These are phyloP conservation scores for Ceratina australensis DNA, from an alignment of 1,140 invertebrate genomes.

Conservation along the genomic window DNA sequence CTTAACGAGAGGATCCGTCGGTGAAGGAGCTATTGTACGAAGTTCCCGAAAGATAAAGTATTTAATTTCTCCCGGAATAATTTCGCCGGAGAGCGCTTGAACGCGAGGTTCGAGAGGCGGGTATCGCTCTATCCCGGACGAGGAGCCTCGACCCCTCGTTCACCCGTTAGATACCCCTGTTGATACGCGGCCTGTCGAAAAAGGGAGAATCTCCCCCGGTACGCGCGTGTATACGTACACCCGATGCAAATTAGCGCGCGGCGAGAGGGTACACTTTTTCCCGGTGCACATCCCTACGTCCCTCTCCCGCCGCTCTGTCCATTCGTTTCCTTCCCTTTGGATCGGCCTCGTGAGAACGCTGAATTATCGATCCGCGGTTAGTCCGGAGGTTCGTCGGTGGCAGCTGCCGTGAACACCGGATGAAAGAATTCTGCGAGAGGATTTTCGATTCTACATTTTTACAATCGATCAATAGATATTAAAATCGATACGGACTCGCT, in stretches of 20 bases:
- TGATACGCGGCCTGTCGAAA: conserved; percentile 47
- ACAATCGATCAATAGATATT: no score
- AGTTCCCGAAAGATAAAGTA: conserved; percentile 15
- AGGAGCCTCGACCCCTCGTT: conserved; percentile 25
- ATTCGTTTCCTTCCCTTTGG: conserved; percentile 38
- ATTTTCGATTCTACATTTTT: no score
- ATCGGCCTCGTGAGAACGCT: conserved; percentile 44
- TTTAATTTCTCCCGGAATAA: conserved; percentile 33
- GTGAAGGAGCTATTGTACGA: no score
- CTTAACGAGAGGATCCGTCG: no score
- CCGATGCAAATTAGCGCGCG: conserved; percentile 53
- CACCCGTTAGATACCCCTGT: conserved; percentile 38
- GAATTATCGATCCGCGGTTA: conserved; percentile 58
- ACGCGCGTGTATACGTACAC: conserved; percentile 14
- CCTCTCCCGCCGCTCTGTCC: conserved; percentile 9
- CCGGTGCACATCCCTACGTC: not conserved
- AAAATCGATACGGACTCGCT: no score
- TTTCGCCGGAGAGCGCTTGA: not conserved
- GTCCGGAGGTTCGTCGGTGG: conserved; percentile 37
- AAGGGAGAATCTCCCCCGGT: conserved; percentile 15
- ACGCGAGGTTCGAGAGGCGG: conserved; percentile 9
- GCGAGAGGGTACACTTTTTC: conserved; percentile 33
- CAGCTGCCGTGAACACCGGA: conserved; percentile 32
- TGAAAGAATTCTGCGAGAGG: conserved; percentile 29
- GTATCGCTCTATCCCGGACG: conserved; percentile 11